Evolutionary conservation across 2,888 invertebrate genomes (phyloP).

Genomic region (Aspidapion aeneum): DNA sequence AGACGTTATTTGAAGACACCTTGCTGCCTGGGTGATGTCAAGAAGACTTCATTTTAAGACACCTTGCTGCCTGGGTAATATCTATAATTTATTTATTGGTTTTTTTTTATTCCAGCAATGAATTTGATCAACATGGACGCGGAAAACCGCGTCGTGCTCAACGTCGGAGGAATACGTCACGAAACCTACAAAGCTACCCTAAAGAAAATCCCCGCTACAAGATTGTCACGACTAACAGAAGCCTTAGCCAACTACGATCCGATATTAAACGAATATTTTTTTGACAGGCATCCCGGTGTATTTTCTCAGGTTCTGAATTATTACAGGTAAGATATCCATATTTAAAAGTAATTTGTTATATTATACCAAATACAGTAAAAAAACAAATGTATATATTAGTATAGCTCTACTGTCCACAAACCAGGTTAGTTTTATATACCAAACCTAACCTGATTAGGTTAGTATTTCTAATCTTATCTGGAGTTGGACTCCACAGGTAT

Average conservation of each 20-base stretch:
- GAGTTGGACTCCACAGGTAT: no score
- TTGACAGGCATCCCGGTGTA: conserved; percentile 95
- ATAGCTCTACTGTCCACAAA: no score
- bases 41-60: no score
- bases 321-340: conserved; percentile 75
- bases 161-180: conserved; percentile 97
- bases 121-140: conserved; percentile 93
- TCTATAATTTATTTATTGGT: background rate
- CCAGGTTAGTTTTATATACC: no score
- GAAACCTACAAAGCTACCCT: conserved; percentile 95
- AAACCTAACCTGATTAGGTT: no score
- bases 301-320: conserved; percentile 97
- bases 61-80: no score
- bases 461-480: no score
- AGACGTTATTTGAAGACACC: no score
- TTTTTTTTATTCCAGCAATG: conserved; percentile 53
- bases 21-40: no score
- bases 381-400: no score
- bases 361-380: no score
- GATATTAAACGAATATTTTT: conserved; percentile 99
- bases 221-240: conserved; percentile 91
- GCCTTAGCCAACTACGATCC: conserved; percentile 99
- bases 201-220: conserved; percentile 96
- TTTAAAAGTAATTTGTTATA: no score
- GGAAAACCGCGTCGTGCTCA: conserved; percentile 97